Percentiles rank a stretch among this genome's conserved stretches.
Evolutionary conservation across 2,797 vertebrate genomes (phyloP).

Genomic region (Periophthalmus magnuspinnatus): DNA sequence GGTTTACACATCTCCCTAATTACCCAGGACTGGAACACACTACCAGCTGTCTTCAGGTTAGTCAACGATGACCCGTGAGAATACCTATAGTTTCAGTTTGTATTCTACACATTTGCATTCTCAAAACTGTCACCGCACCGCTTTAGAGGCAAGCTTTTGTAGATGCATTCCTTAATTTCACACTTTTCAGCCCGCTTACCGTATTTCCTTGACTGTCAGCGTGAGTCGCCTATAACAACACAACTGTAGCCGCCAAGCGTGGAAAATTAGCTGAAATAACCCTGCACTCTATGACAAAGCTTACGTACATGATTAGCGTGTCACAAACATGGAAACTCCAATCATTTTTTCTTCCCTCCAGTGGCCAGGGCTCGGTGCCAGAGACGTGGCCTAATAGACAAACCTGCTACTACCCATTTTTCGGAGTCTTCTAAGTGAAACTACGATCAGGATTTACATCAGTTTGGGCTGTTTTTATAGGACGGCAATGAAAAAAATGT

Average conservation of each 20-base stretch:
- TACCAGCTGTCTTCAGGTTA: conserved; percentile 69
- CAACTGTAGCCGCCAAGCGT: conserved; percentile 37
- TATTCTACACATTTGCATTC: conserved; percentile 46
- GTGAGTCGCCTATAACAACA: conserved; percentile 42
- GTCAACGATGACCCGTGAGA: conserved; percentile 59
- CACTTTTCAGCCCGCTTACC: conserved; percentile 43
- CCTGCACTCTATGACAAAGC: conserved; percentile 55
- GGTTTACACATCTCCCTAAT: conserved; percentile 60
- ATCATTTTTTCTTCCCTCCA: conserved; percentile 51
- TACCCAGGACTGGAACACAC: conserved; percentile 61
- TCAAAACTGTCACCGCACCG: conserved; percentile 34
- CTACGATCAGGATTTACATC: not conserved
- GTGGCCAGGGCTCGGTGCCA: conserved; percentile 60
- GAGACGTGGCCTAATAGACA: conserved; percentile 38
- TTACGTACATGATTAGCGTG: conserved; percentile 60
- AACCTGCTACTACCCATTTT: conserved; percentile 41
- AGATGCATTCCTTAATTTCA: conserved; percentile 51
- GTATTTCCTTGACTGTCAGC: conserved; percentile 45
- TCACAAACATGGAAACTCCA: conserved; percentile 64
- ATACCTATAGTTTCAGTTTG: conserved; percentile 38
- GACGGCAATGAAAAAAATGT: too few species aligned
- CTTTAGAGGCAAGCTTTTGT: conserved; percentile 21
- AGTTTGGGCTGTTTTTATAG: not conserved
- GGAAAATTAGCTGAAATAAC: conserved; percentile 69
- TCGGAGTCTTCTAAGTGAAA: conserved; percentile 11